Conservation (phyloP, 1,140 invertebrate species). For the Wasmannia auropunctata region DNA sequence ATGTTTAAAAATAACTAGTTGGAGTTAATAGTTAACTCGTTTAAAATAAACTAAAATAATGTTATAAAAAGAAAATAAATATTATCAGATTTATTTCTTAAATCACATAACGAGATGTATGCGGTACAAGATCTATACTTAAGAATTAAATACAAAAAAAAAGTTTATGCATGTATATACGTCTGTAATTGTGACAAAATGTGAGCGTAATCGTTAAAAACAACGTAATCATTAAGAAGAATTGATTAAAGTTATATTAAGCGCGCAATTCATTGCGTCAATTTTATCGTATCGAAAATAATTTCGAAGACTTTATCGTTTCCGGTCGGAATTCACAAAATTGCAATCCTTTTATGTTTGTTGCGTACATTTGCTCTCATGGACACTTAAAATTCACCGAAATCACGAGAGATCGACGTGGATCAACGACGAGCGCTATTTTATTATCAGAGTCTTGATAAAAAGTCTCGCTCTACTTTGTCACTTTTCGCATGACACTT, state of each 20-base stretch:
- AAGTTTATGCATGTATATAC: neutral
- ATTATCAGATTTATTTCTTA: no score
- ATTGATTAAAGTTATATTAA: neutral
- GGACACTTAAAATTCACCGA: neutral
- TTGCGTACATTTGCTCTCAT: neutral
- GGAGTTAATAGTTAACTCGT: no score
- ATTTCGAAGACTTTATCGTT: neutral
- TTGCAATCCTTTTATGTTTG: neutral
- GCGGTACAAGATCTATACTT: neutral
- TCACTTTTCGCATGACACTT: neutral
- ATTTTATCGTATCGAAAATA: constrained; percentile 7
- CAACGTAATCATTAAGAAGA: neutral
- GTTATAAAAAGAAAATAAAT: no score
- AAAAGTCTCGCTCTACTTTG: constrained; percentile 3
- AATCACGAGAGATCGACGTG: constrained; percentile 34
- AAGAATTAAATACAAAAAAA: neutral
- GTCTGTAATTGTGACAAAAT: neutral
- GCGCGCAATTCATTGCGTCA: neutral
- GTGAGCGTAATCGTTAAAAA: neutral
- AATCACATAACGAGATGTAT: no score
- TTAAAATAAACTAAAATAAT: no score
- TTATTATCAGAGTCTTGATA: constrained; percentile 58
- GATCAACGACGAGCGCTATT: constrained; percentile 40
- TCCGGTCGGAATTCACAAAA: neutral
- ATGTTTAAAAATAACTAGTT: no score